Percentiles rank a stretch among this genome's conserved stretches.
phyloP scores from a whole-genome alignment of 2,113 vertebrate genomes.

The Oceanodroma tethys region DNA sequence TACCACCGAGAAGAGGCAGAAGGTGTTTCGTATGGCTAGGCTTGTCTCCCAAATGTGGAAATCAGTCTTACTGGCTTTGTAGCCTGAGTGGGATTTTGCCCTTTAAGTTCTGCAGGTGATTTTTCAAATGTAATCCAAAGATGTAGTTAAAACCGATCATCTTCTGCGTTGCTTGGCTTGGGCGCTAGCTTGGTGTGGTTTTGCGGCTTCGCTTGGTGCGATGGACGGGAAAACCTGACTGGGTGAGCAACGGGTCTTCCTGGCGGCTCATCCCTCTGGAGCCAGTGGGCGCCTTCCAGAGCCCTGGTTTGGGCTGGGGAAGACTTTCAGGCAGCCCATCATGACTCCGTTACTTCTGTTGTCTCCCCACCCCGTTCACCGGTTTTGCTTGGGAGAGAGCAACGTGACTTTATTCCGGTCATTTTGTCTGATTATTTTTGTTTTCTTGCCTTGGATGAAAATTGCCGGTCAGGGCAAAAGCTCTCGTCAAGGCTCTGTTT shows the following conservation, averaged over 20 bases:
- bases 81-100: background rate
- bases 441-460: background rate
- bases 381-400: background rate
- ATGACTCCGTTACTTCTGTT: fast-evolving
- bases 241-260: background rate
- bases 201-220: background rate
- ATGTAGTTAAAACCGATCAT: background rate
- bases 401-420: background rate
- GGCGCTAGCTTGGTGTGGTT: background rate
- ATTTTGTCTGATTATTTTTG: background rate
- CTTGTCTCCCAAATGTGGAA: background rate
- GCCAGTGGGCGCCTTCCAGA: background rate
- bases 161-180: background rate
- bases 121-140: background rate
- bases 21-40: background rate
- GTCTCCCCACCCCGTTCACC: background rate
- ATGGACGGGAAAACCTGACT: background rate
- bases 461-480: background rate
- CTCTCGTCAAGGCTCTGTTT: background rate
- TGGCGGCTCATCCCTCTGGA: background rate
- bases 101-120: background rate
- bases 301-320: background rate
- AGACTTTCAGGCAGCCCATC: background rate
- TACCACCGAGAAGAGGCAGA: background rate
- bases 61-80: background rate